Base-by-base conservation (phyloP, 1,140 invertebrate species). In the Zaprionus africanus region DNA sequence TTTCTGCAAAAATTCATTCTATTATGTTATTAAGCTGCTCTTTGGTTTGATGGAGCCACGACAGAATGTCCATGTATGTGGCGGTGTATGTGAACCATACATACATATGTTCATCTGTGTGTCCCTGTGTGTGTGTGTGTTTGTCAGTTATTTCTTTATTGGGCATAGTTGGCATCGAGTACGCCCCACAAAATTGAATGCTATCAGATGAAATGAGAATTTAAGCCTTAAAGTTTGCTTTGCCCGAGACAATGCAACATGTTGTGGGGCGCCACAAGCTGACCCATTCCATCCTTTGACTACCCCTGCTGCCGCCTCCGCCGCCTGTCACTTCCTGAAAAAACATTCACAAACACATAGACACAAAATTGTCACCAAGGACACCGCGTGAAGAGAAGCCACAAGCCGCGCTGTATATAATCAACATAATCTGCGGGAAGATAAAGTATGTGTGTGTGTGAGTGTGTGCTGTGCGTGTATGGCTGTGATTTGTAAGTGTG, bases 11-110 rank as follows among this genome's bases (percentile, higher is more conserved):
- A 69, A 56, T 63, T 71, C 60, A 71, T 71, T 71, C 68, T 63
- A 63, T 71, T 71, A 71, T 71, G 59, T 62, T 63, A 63, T 62
- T 71, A 71, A 71, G 60, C 68, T 71, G 54, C 53, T 71, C 53
- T 71, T 71, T 57, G 60, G 58, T 63, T 57, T 63, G 46, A 54
- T 53, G 31, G 41, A 68, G 57, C 66, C 36, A 41, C 24, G 41
- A 31, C 57, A 68, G 56, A 51, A 49, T 68, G 56, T 60, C 46
- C 57, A 68, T 43, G 12, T 49, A 28, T n/a, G 6, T 17, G 28
- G 11, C 64, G 17, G n/a, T n/a, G 17, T 49, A 17, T 46, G 31
- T 34, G 31, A 2, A 34, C 28, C 28, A 31, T 31, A 31, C 31
- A 31, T 31, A 17, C 31, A 6, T 31, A 53, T 15, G n/a, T 54